Evolutionary conservation across 2,113 vertebrate genomes (phyloP).

Genomic region (Pontoporia blainvillei): DNA sequence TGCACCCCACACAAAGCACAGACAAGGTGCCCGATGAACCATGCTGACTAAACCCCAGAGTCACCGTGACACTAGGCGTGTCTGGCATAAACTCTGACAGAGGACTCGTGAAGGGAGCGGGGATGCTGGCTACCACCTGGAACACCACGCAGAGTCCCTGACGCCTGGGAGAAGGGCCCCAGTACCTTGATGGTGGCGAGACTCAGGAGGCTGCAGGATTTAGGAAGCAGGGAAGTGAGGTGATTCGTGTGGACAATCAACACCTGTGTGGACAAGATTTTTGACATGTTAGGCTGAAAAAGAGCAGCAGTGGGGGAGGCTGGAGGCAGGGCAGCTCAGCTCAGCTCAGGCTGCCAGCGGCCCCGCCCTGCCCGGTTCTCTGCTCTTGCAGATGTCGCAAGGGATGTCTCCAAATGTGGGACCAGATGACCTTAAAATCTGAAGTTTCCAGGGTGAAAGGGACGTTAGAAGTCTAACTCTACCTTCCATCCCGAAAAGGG

Average conservation of each 20-base stretch:
- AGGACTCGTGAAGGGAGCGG: accelerated
- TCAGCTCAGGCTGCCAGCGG: accelerated
- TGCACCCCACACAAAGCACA: accelerated
- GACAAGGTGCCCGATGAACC: not conserved
- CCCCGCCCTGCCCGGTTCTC: accelerated
- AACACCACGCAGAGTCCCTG: not conserved
- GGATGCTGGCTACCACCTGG: not conserved
- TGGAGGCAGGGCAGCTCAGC: not conserved
- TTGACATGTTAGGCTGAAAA: not conserved
- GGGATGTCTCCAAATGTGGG: not conserved
- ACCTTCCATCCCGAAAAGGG: not conserved
- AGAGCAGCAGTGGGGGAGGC: not conserved
- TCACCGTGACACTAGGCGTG: accelerated
- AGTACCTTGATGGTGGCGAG: conserved; percentile 91
- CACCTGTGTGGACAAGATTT: conserved; percentile 79
- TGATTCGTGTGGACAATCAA: conserved; percentile 92
- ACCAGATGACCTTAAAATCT: not conserved
- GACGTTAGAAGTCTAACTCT: not conserved
- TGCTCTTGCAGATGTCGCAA: not conserved
- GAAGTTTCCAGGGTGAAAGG: not conserved
- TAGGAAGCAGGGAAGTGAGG: conserved; percentile 88
- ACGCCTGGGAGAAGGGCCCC: not conserved
- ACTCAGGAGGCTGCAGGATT: conserved; percentile 86
- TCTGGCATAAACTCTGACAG: not conserved
- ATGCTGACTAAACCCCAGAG: not conserved